Percentiles rank a stretch among this genome's conserved stretches.
Evolutionary conservation across 2,888 invertebrate genomes (phyloP).

Genomic region (Yponomeuta evonymella): DNA sequence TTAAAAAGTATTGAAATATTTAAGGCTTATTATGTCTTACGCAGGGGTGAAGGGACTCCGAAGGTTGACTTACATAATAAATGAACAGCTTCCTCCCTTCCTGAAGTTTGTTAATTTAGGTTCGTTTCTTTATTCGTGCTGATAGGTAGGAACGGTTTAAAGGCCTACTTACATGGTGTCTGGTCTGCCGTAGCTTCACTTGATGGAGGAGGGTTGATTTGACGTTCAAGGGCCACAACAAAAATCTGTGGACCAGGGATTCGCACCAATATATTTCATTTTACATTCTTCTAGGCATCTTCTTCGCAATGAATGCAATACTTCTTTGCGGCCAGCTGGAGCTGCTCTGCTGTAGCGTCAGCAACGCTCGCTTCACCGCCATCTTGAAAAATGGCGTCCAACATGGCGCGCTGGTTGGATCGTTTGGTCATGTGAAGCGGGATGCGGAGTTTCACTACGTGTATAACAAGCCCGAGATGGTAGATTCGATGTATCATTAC

Average conservation of each 20-base stretch:
- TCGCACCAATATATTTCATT: conserved; percentile 2
- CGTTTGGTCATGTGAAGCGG: conserved; percentile 31
- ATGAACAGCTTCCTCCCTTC: too few species aligned
- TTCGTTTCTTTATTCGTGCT: too few species aligned
- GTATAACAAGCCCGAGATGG: conserved; percentile 45
- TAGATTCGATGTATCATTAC: conserved; percentile 48
- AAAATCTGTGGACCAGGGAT: not conserved
- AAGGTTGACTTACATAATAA: too few species aligned
- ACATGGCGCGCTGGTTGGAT: conserved; percentile 33
- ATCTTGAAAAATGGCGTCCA: conserved; percentile 41
- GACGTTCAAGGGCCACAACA: not conserved
- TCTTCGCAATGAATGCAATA: conserved; percentile 58
- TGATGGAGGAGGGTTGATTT: too few species aligned
- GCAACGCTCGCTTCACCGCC: conserved; percentile 56
- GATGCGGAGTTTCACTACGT: conserved; percentile 52
- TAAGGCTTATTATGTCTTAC: too few species aligned
- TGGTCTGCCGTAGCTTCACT: too few species aligned
- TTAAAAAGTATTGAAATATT: too few species aligned
- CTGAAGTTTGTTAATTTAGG: too few species aligned
- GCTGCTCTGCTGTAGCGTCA: conserved; percentile 55
- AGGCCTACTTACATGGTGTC: too few species aligned
- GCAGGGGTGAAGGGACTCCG: too few species aligned
- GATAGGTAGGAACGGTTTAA: too few species aligned
- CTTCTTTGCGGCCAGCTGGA: conserved; percentile 65
- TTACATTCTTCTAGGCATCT: conserved; percentile 42